These are phyloP conservation scores for Pungitius pungitius DNA, from an alignment of 2,113 vertebrate species.

Conservation along the genomic window DNA sequence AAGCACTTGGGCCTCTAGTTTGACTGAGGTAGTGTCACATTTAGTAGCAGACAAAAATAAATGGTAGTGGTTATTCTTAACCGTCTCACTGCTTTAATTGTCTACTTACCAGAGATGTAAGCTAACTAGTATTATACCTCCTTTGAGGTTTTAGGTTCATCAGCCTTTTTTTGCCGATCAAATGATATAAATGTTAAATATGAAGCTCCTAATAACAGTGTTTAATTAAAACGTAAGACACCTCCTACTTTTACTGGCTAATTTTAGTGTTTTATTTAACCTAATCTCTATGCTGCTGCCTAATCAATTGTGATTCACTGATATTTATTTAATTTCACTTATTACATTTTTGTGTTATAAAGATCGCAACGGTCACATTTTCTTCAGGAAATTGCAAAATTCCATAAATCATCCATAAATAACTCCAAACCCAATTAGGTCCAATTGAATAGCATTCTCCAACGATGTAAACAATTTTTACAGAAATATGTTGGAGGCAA, in stretches of 20 bases:
- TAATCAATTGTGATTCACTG: not conserved
- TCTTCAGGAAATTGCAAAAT: not conserved
- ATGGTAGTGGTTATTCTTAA: not conserved
- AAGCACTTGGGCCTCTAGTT: constrained; percentile 18
- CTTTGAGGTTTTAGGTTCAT: not conserved
- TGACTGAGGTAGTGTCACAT: constrained; percentile 21
- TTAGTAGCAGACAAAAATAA: not conserved
- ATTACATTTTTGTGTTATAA: not conserved
- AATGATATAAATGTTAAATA: not conserved
- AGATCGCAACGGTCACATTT: constrained; percentile 2
- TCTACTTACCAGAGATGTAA: constrained; percentile 16
- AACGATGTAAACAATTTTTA: not conserved
- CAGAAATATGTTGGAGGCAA: not conserved
- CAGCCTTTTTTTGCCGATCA: not conserved
- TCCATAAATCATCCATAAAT: not conserved
- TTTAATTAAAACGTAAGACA: not conserved
- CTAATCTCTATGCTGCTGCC: not conserved
- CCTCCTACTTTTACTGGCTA: not conserved
- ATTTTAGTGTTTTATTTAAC: not conserved
- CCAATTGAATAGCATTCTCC: not conserved
- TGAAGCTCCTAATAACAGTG: not conserved
- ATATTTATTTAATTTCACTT: not conserved
- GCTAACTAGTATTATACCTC: not conserved
- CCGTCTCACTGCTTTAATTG: not conserved
- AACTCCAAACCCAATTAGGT: not conserved